Conservation (phyloP, 1,140 invertebrate species). For the Solenopsis fugax region DNA sequence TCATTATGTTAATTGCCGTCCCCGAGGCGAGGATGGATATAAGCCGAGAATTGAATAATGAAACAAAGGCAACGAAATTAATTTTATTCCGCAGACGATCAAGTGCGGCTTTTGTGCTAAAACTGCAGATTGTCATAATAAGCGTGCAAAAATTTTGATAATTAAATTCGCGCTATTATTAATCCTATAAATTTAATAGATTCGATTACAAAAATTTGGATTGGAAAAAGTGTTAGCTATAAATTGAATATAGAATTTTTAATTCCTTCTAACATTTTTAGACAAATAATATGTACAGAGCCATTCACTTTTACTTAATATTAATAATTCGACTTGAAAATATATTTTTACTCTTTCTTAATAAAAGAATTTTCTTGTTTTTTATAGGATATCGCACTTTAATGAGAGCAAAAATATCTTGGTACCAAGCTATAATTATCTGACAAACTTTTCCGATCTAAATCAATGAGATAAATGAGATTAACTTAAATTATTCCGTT, state of each 20-base stretch:
- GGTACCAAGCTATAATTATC: constrained; percentile 3
- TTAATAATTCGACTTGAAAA: background rate
- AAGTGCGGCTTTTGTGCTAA: background rate
- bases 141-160: constrained; percentile 12
- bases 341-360: background rate
- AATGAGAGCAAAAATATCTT: background rate
- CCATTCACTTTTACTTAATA: background rate
- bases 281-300: background rate
- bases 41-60: constrained; percentile 45
- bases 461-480: background rate
- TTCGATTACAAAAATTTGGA: background rate
- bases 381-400: background rate
- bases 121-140: constrained; percentile 22
- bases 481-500: background rate
- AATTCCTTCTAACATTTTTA: constrained; percentile 8
- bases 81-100: constrained; percentile 45
- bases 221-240: background rate
- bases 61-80: constrained; percentile 52
- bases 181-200: background rate
- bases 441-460: background rate
- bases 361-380: background rate
- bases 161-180: constrained; percentile 6
- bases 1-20: constrained; percentile 61
- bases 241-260: background rate
- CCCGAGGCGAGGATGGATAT: background rate